Conservation (phyloP, 2,113 vertebrate genomes). For the Oncorhynchus mykiss region DNA sequence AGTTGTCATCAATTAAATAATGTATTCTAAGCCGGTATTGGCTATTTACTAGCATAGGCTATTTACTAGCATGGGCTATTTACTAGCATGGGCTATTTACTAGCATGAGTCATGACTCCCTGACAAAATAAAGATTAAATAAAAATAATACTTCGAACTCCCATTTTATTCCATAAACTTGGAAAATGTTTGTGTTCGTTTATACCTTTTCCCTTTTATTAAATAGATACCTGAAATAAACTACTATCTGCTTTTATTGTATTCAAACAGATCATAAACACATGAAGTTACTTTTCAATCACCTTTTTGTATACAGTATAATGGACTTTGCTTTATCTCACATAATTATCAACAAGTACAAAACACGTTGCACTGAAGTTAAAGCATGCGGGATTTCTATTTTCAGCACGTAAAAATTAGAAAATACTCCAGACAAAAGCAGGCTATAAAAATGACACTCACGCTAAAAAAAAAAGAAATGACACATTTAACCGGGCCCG, state of each 20-base stretch:
- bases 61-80: too few relatives aligned
- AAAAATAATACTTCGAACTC: too few relatives aligned
- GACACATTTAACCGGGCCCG: constrained; percentile 31
- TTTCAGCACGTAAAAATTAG: constrained; percentile 49
- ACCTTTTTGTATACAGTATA: constrained; percentile 70
- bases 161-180: not conserved
- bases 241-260: constrained; percentile 65
- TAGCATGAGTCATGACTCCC: too few relatives aligned
- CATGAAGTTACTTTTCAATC: constrained; percentile 64
- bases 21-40: too few relatives aligned
- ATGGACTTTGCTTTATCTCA: constrained; percentile 60
- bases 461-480: constrained; percentile 28
- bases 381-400: constrained; percentile 65
- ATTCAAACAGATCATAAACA: constrained; percentile 77
- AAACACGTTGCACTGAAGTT: constrained; percentile 56
- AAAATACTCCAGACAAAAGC: constrained; percentile 27
- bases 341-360: constrained; percentile 46
- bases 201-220: not conserved
- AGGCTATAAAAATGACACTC: constrained; percentile 32
- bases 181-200: not conserved
- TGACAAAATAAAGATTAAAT: too few relatives aligned
- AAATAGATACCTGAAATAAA: constrained; percentile 44
- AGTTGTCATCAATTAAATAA: too few relatives aligned
- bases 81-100: too few relatives aligned
- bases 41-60: not conserved